Conservation (phyloP, 2,888 invertebrate species). For the Tromatobia lineatoria region DNA sequence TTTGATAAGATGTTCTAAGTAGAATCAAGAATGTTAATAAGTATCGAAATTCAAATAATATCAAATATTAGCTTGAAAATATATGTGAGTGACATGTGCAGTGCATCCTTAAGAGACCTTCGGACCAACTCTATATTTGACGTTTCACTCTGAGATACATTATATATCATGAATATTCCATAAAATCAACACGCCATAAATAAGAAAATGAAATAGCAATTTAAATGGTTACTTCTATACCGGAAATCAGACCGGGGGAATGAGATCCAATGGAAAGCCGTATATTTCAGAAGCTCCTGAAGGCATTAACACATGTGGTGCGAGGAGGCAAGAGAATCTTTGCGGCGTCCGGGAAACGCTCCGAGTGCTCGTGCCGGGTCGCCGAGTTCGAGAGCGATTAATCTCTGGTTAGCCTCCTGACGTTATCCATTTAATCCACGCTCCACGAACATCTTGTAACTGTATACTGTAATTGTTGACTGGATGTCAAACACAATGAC, state of each 20-base stretch:
- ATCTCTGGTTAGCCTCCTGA: constrained; percentile 45
- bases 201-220: constrained; percentile 1
- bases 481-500: constrained; percentile 21
- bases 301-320: constrained; percentile 24
- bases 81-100: no score
- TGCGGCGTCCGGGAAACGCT: constrained; percentile 43
- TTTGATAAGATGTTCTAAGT: no score
- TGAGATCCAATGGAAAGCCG: neutral
- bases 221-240: neutral
- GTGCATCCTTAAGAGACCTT: no score
- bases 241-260: constrained; percentile 35
- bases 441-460: constrained; percentile 26
- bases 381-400: constrained; percentile 47
- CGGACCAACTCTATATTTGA: no score
- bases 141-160: neutral
- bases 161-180: neutral
- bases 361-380: constrained; percentile 9
- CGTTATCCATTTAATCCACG: constrained; percentile 55
- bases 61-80: no score
- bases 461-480: constrained; percentile 30
- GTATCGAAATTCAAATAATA: no score
- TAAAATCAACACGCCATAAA: neutral
- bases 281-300: constrained; percentile 16
- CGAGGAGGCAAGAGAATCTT: constrained; percentile 17
- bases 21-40: no score